Percentiles rank a stretch among this genome's conserved stretches.
These are phyloP conservation scores for Sylvia borin DNA, from an alignment of 2,797 vertebrate species.

Conservation along the genomic window DNA sequence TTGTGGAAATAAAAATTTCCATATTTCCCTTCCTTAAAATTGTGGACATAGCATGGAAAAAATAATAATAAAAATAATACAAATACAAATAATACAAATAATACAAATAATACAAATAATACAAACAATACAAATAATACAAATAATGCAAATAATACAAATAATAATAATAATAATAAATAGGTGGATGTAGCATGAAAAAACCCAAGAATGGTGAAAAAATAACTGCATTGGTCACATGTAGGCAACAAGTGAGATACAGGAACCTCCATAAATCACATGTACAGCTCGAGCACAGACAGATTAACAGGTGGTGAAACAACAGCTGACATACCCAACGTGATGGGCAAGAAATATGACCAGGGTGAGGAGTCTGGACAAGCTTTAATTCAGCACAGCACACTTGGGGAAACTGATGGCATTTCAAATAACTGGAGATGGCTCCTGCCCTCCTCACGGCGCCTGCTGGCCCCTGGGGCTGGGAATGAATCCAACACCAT, in stretches of 20 bases:
- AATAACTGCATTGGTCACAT: background rate
- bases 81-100: too few species aligned
- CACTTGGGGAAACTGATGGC: background rate
- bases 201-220: background rate
- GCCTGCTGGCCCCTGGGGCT: background rate
- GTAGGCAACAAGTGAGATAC: background rate
- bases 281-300: background rate
- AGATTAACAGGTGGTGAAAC: slow-evolving; percentile 53
- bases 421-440: background rate
- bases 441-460: background rate
- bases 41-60: background rate
- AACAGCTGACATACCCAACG: slow-evolving; percentile 11
- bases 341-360: slow-evolving; percentile 21
- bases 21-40: background rate
- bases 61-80: too few species aligned
- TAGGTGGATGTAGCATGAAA: background rate
- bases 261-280: slow-evolving; percentile 40
- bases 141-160: too few species aligned
- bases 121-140: too few species aligned
- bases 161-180: too few species aligned
- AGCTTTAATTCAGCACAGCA: slow-evolving; percentile 26
- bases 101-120: too few species aligned
- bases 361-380: slow-evolving; percentile 29
- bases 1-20: background rate
- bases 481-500: background rate